Evolutionary conservation across 2,888 invertebrate species (phyloP).

Genomic region (Trisateles emortualis): DNA sequence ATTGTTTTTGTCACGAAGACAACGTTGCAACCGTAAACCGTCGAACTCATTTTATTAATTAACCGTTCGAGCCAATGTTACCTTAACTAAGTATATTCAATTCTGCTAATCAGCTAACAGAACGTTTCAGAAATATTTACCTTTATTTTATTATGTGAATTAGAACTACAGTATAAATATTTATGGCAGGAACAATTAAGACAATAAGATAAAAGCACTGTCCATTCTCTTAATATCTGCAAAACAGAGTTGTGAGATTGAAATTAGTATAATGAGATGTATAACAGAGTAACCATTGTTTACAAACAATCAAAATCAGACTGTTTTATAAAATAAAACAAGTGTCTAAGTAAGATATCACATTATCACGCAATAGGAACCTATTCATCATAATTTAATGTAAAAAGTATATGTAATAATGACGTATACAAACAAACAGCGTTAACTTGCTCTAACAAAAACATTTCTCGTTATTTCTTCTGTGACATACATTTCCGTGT

Average conservation of each 20-base stretch:
- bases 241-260: too few relatives aligned
- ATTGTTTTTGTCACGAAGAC: constrained; percentile 71
- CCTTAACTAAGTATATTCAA: too few relatives aligned
- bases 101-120: too few relatives aligned
- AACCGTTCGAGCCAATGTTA: too few relatives aligned
- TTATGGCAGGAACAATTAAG: too few relatives aligned
- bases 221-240: too few relatives aligned
- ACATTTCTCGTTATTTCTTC: constrained; percentile 22
- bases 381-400: not conserved
- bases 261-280: too few relatives aligned
- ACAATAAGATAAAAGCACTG: too few relatives aligned
- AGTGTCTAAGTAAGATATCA: not conserved
- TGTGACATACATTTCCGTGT: constrained; percentile 17
- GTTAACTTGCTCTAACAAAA: constrained; percentile 14
- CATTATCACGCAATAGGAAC: constrained; percentile 12
- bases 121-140: too few relatives aligned
- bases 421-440: not conserved
- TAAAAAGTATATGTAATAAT: not conserved
- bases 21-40: constrained; percentile 31
- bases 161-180: too few relatives aligned
- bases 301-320: not conserved
- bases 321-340: not conserved
- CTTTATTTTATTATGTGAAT: too few relatives aligned
- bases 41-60: constrained; percentile 33
- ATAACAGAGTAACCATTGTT: not conserved